These are phyloP conservation scores for Carassius carassius DNA, from an alignment of 2,113 vertebrate species.

Conservation along the genomic window DNA sequence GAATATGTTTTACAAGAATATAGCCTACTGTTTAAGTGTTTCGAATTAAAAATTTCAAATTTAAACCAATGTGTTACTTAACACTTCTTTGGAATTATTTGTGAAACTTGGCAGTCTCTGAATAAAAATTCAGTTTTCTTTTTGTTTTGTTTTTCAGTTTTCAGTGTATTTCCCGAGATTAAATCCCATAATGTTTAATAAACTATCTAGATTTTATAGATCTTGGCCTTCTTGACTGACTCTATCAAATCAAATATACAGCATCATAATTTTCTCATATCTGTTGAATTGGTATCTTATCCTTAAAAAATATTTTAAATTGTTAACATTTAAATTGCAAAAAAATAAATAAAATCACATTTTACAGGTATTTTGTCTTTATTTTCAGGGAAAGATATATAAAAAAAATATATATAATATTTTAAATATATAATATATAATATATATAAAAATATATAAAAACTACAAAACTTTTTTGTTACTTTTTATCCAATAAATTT, in stretches of 20 bases:
- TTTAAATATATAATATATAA: too few species aligned
- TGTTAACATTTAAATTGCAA: too few species aligned
- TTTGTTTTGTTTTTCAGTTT: too few species aligned
- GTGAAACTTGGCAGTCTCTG: too few species aligned
- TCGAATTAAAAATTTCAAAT: too few species aligned
- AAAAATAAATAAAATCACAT: too few species aligned
- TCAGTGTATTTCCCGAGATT: background rate
- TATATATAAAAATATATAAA: too few species aligned
- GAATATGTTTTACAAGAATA: too few species aligned
- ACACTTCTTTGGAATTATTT: background rate
- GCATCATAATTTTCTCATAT: background rate
- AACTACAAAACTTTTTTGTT: background rate
- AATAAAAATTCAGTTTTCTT: background rate
- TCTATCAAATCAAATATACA: background rate
- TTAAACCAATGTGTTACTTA: background rate
- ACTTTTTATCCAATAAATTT: background rate
- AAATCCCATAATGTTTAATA: background rate
- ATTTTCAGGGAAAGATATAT: background rate
- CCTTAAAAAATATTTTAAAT: background rate
- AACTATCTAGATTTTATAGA: background rate
- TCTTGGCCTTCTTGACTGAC: background rate
- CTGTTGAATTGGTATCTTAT: background rate
- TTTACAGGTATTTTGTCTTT: background rate
- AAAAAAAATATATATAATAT: too few species aligned
- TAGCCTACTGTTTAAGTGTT: too few species aligned